Evolutionary conservation across 1,140 invertebrate species (phyloP), one percentile per base, ranked within the genome.

Genomic region (Penaeus indicus): DNA sequence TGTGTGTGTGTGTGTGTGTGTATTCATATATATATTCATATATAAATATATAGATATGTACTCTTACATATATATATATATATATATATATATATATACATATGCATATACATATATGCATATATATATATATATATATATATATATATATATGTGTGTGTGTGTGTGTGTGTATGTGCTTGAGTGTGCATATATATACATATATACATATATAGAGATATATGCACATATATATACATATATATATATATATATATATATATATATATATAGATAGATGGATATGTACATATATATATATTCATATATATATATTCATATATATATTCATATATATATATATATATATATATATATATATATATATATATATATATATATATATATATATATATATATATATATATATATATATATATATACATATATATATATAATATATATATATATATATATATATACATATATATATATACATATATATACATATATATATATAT

Each of bases 1-100:
- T 64, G 63, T 64, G 63, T 64, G 63, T 64, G 63, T 64, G 63
- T 18, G 16, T 64, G 63, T 64, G 16, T 64, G 16, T n/a, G n/a
- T 64, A 64, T 64, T n/a, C n/a, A 64, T 64, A 64, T 64, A 64
- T n/a, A 64, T 64, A n/a, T n/a, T n/a, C n/a, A n/a, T n/a, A n/a
- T n/a, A n/a, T n/a, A n/a, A n/a, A n/a, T n/a, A n/a, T n/a, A 64
- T 64, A 64, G 63, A 64, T 64, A 64, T 64, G n/a, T 64, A 64
- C 63, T 64, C 16, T n/a, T n/a, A 64, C n/a, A 64, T n/a, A 18
- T 64, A 64, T 18, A 64, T 18, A 64, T n/a, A n/a, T n/a, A 18
- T 64, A 64, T 64, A 16, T 18, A 64, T n/a, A 16, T 18, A 16
- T 64, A 18, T 64, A 16, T 64, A 64, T 18, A n/a, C 63, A 64